These are phyloP conservation scores for Astreopora myriophthalma DNA, from an alignment of 64 coral and sea anemone genomes.

Conservation along the genomic window DNA sequence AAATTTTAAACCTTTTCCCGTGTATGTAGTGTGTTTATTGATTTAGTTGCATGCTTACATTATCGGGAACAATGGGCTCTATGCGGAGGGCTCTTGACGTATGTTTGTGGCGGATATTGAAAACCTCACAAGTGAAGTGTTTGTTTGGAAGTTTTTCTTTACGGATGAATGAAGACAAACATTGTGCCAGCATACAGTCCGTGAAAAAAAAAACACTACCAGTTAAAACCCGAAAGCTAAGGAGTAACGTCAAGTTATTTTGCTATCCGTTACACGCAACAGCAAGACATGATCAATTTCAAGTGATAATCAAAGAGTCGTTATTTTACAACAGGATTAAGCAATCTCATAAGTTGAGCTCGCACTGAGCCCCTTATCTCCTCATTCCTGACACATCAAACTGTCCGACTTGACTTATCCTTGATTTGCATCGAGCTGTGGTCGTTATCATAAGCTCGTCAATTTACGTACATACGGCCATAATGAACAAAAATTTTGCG, in stretches of 20 bases:
- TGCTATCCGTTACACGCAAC: background rate
- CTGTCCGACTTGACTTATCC: background rate
- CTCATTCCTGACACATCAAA: background rate
- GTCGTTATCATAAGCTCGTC: constrained; percentile 3
- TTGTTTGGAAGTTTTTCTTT: constrained; percentile 21
- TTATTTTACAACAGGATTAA: background rate
- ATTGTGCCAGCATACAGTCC: background rate
- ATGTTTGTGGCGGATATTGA: constrained; percentile 26
- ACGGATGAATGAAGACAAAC: constrained; percentile 34
- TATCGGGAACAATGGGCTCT: background rate
- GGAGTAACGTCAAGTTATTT: background rate
- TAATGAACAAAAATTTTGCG: constrained; percentile 12
- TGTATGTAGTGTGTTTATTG: background rate
- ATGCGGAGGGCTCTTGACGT: background rate
- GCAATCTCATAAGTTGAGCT: background rate
- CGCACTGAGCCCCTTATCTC: background rate
- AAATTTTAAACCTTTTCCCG: constrained; percentile 22
- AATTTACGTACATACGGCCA: constrained; percentile 17
- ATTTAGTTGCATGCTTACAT: background rate
- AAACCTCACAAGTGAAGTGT: constrained; percentile 42
- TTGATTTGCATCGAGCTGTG: background rate
- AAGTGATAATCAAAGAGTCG: background rate
- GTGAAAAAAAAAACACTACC: background rate
- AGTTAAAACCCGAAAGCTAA: background rate
- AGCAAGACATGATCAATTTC: background rate